Conservation (phyloP, 2,797 vertebrate genomes). For the Centropyge bicolor region DNA sequence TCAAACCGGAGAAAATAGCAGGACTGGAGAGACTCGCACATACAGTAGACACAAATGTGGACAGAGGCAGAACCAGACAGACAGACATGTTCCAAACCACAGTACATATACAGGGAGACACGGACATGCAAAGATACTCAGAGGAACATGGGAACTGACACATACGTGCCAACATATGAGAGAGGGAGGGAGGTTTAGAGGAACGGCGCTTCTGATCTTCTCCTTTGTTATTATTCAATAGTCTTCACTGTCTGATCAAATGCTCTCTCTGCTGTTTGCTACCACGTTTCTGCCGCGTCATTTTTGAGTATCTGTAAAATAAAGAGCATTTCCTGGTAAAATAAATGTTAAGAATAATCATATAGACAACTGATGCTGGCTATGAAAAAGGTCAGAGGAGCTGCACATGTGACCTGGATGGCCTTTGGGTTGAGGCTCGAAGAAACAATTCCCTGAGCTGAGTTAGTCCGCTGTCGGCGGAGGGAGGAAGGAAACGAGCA, state of each 20-base stretch:
- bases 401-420: not conserved
- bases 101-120: constrained; percentile 14
- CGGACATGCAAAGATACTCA: constrained; percentile 34
- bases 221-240: not conserved
- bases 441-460: not conserved
- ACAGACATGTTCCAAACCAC: constrained; percentile 33
- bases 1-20: constrained; percentile 65
- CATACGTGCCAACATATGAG: constrained; percentile 11
- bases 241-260: not conserved
- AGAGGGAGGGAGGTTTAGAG: not conserved
- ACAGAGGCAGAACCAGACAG: constrained; percentile 13
- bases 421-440: not conserved
- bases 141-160: constrained; percentile 33
- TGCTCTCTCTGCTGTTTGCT: not conserved
- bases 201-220: not conserved
- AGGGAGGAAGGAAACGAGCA: not conserved
- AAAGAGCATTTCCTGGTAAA: not conserved
- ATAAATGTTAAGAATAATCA: not conserved
- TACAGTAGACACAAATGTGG: constrained; percentile 25
- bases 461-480: no score
- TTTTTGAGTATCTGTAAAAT: not conserved
- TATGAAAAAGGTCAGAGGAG: not conserved
- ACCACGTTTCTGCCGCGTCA: not conserved
- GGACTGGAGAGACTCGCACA: constrained; percentile 33
- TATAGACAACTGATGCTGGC: not conserved